Percentiles rank a stretch among this genome's conserved stretches.
These are phyloP conservation scores for Drosophila melanogaster DNA, from an alignment of 1,140 invertebrate species.

Conservation along the genomic window DNA sequence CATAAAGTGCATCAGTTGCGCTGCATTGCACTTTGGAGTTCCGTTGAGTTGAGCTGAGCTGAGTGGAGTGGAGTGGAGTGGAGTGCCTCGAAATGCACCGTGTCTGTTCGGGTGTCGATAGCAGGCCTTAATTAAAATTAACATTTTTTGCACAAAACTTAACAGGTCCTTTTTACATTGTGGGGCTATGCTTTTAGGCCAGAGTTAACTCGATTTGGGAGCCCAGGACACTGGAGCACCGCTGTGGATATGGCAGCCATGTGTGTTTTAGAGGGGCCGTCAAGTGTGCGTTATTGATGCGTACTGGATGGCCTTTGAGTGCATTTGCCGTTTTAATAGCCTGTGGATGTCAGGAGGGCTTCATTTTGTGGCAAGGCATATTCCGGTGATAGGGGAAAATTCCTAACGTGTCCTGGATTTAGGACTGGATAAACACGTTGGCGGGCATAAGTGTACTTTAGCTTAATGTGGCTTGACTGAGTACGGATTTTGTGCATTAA, in stretches of 20 bases:
- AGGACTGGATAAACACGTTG: neutral
- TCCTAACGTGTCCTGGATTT: constrained; percentile 4
- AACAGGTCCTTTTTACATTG: constrained; percentile 58
- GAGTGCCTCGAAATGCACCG: constrained; percentile 62
- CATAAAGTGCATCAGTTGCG: constrained; percentile 79
- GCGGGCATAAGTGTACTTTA: neutral
- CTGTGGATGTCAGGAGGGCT: constrained; percentile 13
- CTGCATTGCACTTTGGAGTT: constrained; percentile 74
- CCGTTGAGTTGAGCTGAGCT: neutral
- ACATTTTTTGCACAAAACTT: constrained; percentile 83
- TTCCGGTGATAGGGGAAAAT: neutral
- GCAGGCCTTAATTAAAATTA: constrained; percentile 83
- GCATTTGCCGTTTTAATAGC: constrained; percentile 58
- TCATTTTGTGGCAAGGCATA: neutral
- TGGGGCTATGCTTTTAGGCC: constrained; percentile 67
- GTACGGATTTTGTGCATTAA: neutral
- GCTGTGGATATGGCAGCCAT: constrained; percentile 2
- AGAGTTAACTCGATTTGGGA: constrained; percentile 76
- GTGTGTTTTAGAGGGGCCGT: constrained; percentile 24
- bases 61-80: neutral
- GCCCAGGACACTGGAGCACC: constrained; percentile 8
- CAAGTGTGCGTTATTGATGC: constrained; percentile 82
- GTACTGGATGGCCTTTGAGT: constrained; percentile 43
- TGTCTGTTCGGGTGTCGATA: constrained; percentile 75
- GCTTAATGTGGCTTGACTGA: neutral